Evolutionary conservation across 2,113 vertebrate genomes (phyloP), one percentile per base, ranked within the genome.

Genomic region (Etia nguti): DNA sequence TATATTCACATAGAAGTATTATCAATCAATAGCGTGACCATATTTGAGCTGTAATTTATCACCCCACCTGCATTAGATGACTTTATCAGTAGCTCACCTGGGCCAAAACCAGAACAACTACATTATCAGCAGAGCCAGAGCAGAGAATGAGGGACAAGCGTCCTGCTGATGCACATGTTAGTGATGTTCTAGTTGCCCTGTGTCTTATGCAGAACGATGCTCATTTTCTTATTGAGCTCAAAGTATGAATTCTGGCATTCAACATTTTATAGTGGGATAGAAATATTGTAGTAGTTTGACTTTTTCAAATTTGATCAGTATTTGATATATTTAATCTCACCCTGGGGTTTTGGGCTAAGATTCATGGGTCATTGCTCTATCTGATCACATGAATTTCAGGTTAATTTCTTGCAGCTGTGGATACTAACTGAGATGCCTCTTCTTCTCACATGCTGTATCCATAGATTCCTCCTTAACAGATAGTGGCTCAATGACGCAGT

Each of bases 381-480:
- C 62, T 68, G 62, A 68, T 22, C 20, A 22, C 11, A 8, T 13
- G 62, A 13, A 68, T 68, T 75, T 81, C 7, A 8, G 31, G 50
- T 65, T 5, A 5, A 11, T 68, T n/a, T 79, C 6, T 77, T 73
- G 13, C 52, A 70, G 12, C 73, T 83, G 6, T 38, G 62, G 26
- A 34, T 15, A 65, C 9, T 83, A 73, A 73, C 18, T 88, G 13
- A 80, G 4, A 2, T 12, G 3, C 10, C 56, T 26, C 16, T 57
- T 80, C 38, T 70, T 93, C 5, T 93, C 80, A 90, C 59, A 89
- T 22, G 80, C 92, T 54, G 10, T 60, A 34, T 96, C 31, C 62
- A 93, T 90, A 99, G 99, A 99, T 97, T 98, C 98, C 87, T 97
- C 98, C 77, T 88, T 99, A 94, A 98, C 98, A 62, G 99, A 99